phyloP scores from a whole-genome alignment of 2,797 vertebrate species.

The Eremophila alpestris region DNA sequence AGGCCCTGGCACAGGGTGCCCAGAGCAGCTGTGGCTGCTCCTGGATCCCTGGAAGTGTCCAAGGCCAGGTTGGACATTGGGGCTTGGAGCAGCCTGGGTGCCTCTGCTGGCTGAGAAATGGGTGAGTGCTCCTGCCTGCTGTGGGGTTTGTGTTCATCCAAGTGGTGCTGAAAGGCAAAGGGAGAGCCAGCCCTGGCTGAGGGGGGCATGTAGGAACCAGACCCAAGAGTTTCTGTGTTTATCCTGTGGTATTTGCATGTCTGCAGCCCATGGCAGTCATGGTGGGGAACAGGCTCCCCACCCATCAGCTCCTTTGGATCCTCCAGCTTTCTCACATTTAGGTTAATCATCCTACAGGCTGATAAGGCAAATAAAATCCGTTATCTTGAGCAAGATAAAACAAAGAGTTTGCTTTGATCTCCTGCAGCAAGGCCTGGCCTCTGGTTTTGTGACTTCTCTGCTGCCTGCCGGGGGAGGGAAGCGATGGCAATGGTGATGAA shows the following conservation, averaged over 20 bases:
- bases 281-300: not conserved
- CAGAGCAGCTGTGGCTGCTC: not conserved
- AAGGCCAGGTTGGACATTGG: accelerated
- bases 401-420: slow-evolving; percentile 46
- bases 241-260: not conserved
- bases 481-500: slow-evolving; percentile 32
- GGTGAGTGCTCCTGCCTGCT: accelerated
- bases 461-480: not conserved
- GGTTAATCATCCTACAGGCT: slow-evolving; percentile 32
- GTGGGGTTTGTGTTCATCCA: accelerated
- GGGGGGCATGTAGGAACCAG: not conserved
- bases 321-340: slow-evolving; percentile 48
- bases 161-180: not conserved
- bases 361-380: slow-evolving; percentile 63
- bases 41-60: not conserved
- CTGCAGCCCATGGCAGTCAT: not conserved
- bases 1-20: too few species aligned
- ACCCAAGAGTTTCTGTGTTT: not conserved
- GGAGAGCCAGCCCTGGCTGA: not conserved
- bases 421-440: not conserved
- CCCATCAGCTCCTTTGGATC: slow-evolving; percentile 16
- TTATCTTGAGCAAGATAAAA: slow-evolving; percentile 61
- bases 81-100: not conserved
- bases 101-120: not conserved
- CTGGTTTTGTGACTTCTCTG: slow-evolving; percentile 10